A percentile compares a stretch with the other conserved stretches of the same genome.
These are phyloP conservation scores for Gnathonemus longibarbis DNA, from an alignment of 2,113 vertebrate genomes.

Conservation along the genomic window DNA sequence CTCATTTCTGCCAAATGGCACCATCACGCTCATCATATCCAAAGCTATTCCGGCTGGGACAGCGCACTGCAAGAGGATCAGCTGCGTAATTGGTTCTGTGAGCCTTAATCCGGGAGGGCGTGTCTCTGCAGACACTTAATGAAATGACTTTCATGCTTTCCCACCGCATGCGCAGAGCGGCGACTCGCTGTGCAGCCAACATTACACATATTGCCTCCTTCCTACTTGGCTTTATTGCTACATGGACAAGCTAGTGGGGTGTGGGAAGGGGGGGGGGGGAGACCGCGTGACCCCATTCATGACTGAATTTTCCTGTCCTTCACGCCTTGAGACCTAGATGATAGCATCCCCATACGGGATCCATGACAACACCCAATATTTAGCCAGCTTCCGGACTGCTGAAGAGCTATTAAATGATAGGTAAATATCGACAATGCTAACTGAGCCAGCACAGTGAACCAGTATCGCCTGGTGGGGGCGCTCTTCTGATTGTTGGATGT, in stretches of 20 bases:
- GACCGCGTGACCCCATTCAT: constrained; percentile 17
- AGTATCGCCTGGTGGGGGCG: neutral
- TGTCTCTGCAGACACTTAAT: constrained; percentile 5
- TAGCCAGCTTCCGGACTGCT: constrained; percentile 9
- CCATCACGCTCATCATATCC: neutral
- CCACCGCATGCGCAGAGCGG: neutral
- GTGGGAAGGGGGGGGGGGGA: neutral
- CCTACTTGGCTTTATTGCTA: constrained; percentile 8
- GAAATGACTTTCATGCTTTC: constrained; percentile 12
- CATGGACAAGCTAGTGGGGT: constrained; percentile 12
- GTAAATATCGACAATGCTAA: constrained; percentile 17
- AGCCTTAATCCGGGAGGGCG: neutral
- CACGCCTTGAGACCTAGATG: constrained; percentile 28
- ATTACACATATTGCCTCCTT: constrained; percentile 7
- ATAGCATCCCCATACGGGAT: constrained; percentile 24
- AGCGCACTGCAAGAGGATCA: neutral
- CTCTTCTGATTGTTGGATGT: neutral
- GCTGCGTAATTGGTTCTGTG: neutral
- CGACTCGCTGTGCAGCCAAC: neutral
- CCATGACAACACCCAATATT: constrained; percentile 12
- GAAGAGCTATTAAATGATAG: constrained; percentile 24
- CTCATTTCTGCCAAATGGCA: neutral
- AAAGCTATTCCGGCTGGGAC: neutral
- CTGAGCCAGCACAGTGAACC: constrained; percentile 15
- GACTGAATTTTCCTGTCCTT: constrained; percentile 39